Conservation (phyloP, 2,113 vertebrate genomes). For the Aptenodytes forsteri region DNA sequence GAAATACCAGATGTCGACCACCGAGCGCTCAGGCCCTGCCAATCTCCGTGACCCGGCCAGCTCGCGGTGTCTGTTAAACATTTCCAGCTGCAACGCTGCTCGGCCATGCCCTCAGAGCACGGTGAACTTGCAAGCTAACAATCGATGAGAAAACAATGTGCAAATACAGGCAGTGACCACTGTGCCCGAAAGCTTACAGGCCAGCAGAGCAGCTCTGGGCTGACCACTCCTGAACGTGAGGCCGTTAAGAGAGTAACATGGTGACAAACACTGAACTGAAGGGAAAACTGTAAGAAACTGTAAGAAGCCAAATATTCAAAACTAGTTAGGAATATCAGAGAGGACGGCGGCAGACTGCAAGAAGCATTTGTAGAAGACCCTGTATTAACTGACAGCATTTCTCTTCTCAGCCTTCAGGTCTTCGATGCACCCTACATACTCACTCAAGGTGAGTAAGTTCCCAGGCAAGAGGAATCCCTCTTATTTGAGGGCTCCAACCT, state of each 20-base stretch:
- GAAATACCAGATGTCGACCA: background rate
- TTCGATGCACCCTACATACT: background rate
- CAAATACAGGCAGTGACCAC: background rate
- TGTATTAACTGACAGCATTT: background rate
- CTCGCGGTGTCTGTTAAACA: background rate
- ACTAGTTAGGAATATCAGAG: background rate
- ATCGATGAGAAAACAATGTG: background rate
- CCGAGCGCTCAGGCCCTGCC: background rate
- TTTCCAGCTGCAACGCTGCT: background rate
- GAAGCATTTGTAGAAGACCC: background rate
- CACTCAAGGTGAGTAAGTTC: fast-evolving
- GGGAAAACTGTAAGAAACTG: background rate
- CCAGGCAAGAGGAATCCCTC: background rate
- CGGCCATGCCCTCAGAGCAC: background rate
- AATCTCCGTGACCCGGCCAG: background rate
- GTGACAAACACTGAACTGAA: background rate
- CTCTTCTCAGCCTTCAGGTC: background rate
- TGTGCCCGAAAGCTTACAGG: background rate
- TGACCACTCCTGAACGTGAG: background rate
- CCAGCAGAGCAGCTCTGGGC: background rate
- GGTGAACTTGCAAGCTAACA: background rate
- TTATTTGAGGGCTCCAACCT: background rate
- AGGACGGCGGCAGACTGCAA: background rate
- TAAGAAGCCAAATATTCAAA: background rate
- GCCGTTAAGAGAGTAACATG: background rate